phyloP scores from a whole-genome alignment of 2,113 vertebrate genomes.

The Vanacampus margaritifer region DNA sequence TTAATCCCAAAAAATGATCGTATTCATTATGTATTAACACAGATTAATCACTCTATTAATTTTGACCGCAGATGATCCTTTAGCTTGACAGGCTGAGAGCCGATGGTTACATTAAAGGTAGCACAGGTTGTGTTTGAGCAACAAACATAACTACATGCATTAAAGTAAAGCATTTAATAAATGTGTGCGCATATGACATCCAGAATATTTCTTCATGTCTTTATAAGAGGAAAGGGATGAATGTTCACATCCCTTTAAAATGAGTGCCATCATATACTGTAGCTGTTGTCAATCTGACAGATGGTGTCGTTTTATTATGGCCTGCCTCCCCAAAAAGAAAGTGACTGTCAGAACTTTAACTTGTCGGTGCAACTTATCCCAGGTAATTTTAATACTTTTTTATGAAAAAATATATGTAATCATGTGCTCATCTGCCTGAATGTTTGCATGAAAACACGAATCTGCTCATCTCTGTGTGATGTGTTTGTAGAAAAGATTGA shows the following conservation, averaged over 20 bases:
- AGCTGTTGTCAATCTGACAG: slow-evolving; percentile 34
- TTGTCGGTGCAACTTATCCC: slow-evolving; percentile 60
- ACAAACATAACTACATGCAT: too few relatives aligned
- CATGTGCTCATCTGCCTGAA: not conserved
- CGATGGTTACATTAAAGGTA: too few relatives aligned
- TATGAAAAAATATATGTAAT: not conserved
- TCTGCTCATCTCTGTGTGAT: not conserved
- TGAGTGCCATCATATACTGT: not conserved
- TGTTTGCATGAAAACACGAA: not conserved
- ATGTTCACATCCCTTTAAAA: not conserved
- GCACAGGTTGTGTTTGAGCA: too few relatives aligned
- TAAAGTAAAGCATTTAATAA: too few relatives aligned
- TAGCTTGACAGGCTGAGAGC: too few relatives aligned
- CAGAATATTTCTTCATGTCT: too few relatives aligned
- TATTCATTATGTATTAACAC: too few relatives aligned
- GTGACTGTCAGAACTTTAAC: slow-evolving; percentile 75
- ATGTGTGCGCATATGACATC: too few relatives aligned
- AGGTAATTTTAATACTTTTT: slow-evolving; percentile 30
- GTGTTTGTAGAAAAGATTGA: slow-evolving; percentile 14
- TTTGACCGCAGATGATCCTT: too few relatives aligned
- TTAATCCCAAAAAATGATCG: too few relatives aligned
- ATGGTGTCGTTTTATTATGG: slow-evolving; percentile 79
- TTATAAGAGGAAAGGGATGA: too few relatives aligned
- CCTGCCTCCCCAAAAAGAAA: slow-evolving; percentile 53
- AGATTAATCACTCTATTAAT: too few relatives aligned